phyloP scores from a whole-genome alignment of 1,140 invertebrate genomes.

The Hirudo medicinalis region DNA sequence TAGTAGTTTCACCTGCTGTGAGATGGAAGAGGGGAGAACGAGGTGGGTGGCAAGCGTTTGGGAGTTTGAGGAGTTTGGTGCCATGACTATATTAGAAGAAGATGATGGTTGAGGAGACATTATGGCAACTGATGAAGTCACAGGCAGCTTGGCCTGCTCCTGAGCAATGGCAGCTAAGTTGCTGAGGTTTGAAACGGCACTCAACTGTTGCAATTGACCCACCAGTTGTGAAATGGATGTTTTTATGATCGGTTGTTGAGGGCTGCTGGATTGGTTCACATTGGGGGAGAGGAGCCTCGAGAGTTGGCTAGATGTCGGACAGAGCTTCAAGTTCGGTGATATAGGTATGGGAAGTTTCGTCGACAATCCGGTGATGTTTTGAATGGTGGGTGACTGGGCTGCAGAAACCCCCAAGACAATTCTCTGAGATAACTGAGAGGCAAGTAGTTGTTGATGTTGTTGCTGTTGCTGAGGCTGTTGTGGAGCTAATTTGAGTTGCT shows the following conservation, averaged over 20 bases:
- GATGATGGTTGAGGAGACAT: background rate
- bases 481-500: slow-evolving; percentile 4
- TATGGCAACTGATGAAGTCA: background rate
- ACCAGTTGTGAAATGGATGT: background rate
- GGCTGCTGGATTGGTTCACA: background rate
- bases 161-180: slow-evolving; percentile 3
- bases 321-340: background rate
- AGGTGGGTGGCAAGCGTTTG: background rate
- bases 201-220: background rate
- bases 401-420: background rate
- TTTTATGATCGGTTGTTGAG: slow-evolving; percentile 12
- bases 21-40: background rate
- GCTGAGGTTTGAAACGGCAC: background rate
- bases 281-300: background rate
- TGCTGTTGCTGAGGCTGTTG: slow-evolving; percentile 18
- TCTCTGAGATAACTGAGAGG: slow-evolving; percentile 15
- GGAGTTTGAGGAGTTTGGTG: background rate
- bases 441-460: slow-evolving; percentile 15
- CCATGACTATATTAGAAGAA: background rate
- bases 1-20: slow-evolving; percentile 1
- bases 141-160: background rate
- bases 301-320: background rate
- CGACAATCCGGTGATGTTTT: background rate
- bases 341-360: background rate
- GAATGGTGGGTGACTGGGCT: background rate